Base-by-base conservation (phyloP, 2,113 vertebrate species). In the Myotis lucifugus region DNA sequence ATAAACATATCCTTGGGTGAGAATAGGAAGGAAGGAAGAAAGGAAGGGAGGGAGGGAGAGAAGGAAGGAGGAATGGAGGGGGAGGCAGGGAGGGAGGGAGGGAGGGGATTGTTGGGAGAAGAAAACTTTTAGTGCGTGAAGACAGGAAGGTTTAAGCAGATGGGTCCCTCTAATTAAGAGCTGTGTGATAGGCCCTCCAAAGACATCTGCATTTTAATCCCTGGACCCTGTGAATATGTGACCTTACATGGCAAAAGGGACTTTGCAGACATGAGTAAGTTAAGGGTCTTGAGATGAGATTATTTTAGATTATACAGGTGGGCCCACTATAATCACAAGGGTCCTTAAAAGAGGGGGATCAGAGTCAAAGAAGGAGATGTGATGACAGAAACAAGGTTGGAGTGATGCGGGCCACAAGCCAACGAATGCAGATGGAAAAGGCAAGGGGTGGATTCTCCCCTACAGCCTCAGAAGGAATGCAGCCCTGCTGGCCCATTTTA, bases 371-470 rank as follows among this genome's bases (percentile, higher is more conserved):
- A 48, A 72, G 42, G 40, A 52, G 69, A n/a, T 15, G 21, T 37
- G 56, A 46, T 34, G 34, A 37, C n/a, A 13, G 18, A 90, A 54
- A 40, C 0, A 3, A 72, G 25, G 42, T 21, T 14, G 37, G 72
- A 37, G n/a, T 23, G 37, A 27, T 0, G 32, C 2, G 3, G 13
- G 10, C 42, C 42, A 2, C 2, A 19, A 67, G 40, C 13, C 27
- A 54, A 72, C 27, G 56, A 66, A 10, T 8, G 48, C 7, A 46
- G 40, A n/a, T 9, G 54, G 46, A 18, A 23, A 66, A 14, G 32
- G 14, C 48, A 50, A 76, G 56, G 42, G 67, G 61, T 15, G 25
- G 32, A 19, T 59, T 42, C 76, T 66, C 8, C 8, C 48, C 6
- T 23, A 61, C 34, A 42, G 67, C 25, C 79, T 74, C 54, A 59